These are phyloP conservation scores for Phalacrocorax carbo DNA, from an alignment of 2,113 vertebrate species.

Conservation along the genomic window DNA sequence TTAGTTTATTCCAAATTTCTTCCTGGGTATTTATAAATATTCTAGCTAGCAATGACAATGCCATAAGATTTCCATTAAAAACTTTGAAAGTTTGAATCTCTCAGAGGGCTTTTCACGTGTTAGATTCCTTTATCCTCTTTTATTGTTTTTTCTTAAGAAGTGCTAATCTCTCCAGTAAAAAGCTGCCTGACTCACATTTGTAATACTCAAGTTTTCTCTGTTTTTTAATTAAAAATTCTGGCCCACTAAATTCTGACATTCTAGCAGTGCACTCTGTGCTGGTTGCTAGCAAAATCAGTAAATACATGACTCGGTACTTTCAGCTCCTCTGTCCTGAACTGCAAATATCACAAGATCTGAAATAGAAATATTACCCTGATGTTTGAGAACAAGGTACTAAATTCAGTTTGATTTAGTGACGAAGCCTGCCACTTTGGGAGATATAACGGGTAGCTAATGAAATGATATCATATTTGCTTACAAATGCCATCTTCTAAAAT, in stretches of 20 bases:
- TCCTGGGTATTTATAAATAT: background rate
- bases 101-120: background rate
- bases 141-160: background rate
- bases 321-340: background rate
- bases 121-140: background rate
- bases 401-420: background rate
- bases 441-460: background rate
- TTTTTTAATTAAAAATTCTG: background rate
- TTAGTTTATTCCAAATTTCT: background rate
- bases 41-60: background rate
- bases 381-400: background rate
- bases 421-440: background rate
- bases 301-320: background rate
- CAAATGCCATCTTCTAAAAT: background rate
- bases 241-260: background rate
- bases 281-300: background rate
- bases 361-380: background rate
- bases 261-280: background rate
- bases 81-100: background rate
- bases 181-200: rapidly evolving
- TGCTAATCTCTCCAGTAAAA: background rate
- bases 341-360: background rate
- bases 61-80: background rate
- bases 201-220: background rate
- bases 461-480: background rate